These are phyloP conservation scores for Andrena fulva DNA, from an alignment of 2,888 invertebrate species.

Conservation along the genomic window DNA sequence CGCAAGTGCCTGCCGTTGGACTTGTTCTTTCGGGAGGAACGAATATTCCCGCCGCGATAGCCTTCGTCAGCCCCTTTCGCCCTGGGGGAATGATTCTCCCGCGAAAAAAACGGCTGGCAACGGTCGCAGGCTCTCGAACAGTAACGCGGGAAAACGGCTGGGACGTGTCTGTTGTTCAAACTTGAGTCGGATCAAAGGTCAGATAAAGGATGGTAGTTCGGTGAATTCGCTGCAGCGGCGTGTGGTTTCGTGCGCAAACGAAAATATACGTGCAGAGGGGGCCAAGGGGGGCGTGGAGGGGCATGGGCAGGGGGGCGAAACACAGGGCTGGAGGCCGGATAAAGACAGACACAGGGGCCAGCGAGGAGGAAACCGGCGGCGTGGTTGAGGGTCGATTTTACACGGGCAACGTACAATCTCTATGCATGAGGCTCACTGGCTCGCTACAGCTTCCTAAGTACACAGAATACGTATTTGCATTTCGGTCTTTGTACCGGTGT, in stretches of 20 bases:
- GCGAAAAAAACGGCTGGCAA: neutral
- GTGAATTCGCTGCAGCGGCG: conserved; percentile 44
- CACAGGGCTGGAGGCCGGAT: conserved; percentile 9
- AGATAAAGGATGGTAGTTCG: conserved; percentile 55
- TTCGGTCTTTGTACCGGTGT: conserved; percentile 82
- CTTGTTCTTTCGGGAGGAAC: neutral
- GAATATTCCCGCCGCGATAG: neutral
- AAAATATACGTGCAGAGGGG: conserved; percentile 22
- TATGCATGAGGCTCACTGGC: conserved; percentile 83
- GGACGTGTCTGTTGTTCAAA: conserved; percentile 43
- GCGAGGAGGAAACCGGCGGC: conserved; percentile 38
- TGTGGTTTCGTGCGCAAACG: conserved; percentile 41
- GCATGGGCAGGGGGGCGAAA: neutral
- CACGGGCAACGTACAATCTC: conserved; percentile 82
- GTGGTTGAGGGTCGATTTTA: conserved; percentile 77
- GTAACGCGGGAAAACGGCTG: conserved; percentile 26
- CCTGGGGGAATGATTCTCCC: neutral
- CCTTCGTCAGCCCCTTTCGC: neutral
- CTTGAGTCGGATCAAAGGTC: conserved; percentile 62
- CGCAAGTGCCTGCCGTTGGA: conserved; percentile 57
- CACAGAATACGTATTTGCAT: conserved; percentile 84
- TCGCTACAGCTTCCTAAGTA: conserved; percentile 83
- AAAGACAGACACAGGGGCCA: conserved; percentile 18
- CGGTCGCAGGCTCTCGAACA: neutral
- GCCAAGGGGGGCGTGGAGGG: conserved; percentile 8